Base-by-base conservation (phyloP, 2,113 vertebrate species). In the Mesembrinibis cayennensis region DNA sequence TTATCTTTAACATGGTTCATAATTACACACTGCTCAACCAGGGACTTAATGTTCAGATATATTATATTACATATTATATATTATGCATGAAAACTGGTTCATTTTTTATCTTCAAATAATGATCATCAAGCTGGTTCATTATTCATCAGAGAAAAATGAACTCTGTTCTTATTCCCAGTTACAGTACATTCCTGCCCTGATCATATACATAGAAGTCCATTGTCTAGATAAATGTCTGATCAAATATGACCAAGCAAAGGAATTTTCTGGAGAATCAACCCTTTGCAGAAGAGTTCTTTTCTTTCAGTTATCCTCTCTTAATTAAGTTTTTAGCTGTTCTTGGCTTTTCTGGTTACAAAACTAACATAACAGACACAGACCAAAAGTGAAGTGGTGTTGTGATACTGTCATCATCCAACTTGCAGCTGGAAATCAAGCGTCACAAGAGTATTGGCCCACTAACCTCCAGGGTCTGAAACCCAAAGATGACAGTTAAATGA, bases 31-130 rank as follows among this genome's bases (percentile, higher is more conserved):
- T 88, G 29, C 45, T 73, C 66, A 89, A 73, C 45, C 81, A 66
- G n/a, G 25, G 62, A 90, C 73, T 73, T 97, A 91, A 94, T 82
- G 91, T 87, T 95, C 94, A 91, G 81, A 92, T 93, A 70, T 70
- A 94, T 95, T 91, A 86, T 86, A 95, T 93, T 93, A 93, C 50
- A 80, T 93, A 82, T 66, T 95, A 97, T 95, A 87, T 95, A 97
- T 97, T 94, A 96, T 96, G 91, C 90, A 97, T 97, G 97, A 95
- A 95, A 97, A 89, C 85, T 50, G 26, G 73, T 89, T 95, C 96
- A 96, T 97, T 96, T 97, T 96, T 97, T 95, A 95, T 90, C 91
- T 85, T 96, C 91, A 58, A 97, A 94, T 95, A 97, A 97, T 95
- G 96, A 93, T 96, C 87, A 95, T 91, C 91, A 97, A 80, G 78